Base-by-base conservation (phyloP, 2,888 invertebrate species). In the Nymphalis urticae region DNA sequence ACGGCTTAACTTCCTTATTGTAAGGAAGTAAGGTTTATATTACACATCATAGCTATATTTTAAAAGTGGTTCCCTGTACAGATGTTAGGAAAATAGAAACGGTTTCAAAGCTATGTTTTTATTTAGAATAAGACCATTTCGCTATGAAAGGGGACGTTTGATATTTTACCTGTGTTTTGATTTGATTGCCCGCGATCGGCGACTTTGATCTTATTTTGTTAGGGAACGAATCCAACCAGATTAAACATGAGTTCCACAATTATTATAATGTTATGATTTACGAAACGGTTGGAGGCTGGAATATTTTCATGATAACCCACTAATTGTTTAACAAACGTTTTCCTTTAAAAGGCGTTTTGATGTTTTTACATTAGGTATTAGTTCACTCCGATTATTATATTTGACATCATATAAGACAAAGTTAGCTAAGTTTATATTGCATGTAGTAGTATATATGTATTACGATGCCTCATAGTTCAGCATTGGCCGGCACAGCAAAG, bases 31-130 rank as follows among this genome's bases (percentile, higher is more conserved):
- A 73, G 77, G 82, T 80, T 76, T 32, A 72, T 51, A 75, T 69
- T 78, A 0, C 24, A 19, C 63, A 62, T 66, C 48, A n/a, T 1
- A 21, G 21, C 36, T 8, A 76, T 61, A 74, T 69, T 42, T 62
- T 50, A 64, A 72, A 48, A 60, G 66, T 80, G 69, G 84, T 79
- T 71, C 77, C 72, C 77, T 81, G 78, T 85, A 84, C 86, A 87
- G 85, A 88, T 89, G 88, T 81, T 75, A 82, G 85, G 82, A 81
- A 85, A 88, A 87, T 86, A 87, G 88, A 86, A 88, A 83, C 88
- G 88, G 85, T 89, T 90, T 88, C 87, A 88, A 82, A 87, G 89
- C 89, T 86, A 90, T 91, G 89, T 90, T 91, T 90, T 91, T 90
- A 90, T 91, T 91, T 89, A 85, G 87, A 91, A 89, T 83, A 87